These are phyloP conservation scores for Mormyrus proboscirostris DNA, from an alignment of 2,797 vertebrate genomes.

Conservation along the genomic window DNA sequence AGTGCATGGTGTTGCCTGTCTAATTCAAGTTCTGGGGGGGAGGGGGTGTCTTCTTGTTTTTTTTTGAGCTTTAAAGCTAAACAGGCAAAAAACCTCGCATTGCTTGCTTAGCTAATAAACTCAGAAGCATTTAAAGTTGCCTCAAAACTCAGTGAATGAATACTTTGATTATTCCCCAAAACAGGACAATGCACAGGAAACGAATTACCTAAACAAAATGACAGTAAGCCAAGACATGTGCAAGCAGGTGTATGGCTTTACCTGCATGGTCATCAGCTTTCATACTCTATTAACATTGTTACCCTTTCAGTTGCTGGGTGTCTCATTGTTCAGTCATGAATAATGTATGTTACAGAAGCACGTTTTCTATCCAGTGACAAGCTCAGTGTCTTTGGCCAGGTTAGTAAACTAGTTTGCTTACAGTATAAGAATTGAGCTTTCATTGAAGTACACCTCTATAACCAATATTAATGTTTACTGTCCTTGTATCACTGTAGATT, in stretches of 20 bases:
- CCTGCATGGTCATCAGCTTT: not conserved
- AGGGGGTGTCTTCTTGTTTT: not conserved
- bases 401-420: not conserved
- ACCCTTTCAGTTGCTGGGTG: not conserved
- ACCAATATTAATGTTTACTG: not conserved
- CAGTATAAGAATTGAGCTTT: not conserved
- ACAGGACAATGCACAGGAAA: not conserved
- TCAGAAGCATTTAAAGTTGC: not conserved
- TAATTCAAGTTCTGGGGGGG: not conserved
- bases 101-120: not conserved
- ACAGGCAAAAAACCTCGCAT: not conserved
- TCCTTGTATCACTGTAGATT: not conserved
- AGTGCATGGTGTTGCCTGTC: not conserved
- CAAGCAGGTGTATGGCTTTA: not conserved
- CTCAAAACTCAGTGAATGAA: not conserved
- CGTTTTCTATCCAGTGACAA: not conserved
- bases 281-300: not conserved
- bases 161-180: not conserved
- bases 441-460: not conserved
- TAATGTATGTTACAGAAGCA: not conserved
- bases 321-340: not conserved
- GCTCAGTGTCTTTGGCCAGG: not conserved
- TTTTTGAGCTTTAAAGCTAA: not conserved
- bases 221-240: not conserved
- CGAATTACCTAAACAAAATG: not conserved